Conservation (phyloP, 2,113 vertebrate species). For the Microcebus lehilahytsara region DNA sequence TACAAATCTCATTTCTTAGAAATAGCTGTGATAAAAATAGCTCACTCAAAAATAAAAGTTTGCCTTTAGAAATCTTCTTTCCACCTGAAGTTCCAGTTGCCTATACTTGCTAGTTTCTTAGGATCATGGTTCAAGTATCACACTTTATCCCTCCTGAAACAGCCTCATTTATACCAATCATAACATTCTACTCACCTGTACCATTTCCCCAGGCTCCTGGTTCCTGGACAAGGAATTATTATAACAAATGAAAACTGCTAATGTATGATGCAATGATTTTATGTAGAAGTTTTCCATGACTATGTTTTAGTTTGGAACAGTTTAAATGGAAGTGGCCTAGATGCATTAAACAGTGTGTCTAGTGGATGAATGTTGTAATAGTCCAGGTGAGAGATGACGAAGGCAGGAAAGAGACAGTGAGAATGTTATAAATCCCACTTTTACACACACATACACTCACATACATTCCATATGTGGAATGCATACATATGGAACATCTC, state of each 20-base stretch:
- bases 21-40: constrained; percentile 36
- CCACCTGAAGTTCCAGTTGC: background rate
- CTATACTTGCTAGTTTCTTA: background rate
- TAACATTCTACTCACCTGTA: background rate
- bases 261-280: background rate
- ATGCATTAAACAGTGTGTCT: background rate
- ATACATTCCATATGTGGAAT: background rate
- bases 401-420: background rate
- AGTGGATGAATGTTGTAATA: background rate
- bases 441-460: background rate
- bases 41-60: background rate
- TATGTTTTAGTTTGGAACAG: background rate
- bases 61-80: constrained; percentile 20
- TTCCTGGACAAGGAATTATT: background rate
- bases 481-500: too few relatives aligned
- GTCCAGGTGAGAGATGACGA: background rate
- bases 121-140: background rate
- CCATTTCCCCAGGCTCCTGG: background rate
- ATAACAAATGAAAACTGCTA: background rate
- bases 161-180: background rate
- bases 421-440: background rate
- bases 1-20: constrained; percentile 27
- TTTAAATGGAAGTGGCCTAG: background rate
- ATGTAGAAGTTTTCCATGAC: background rate
- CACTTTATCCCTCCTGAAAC: background rate